Evolutionary conservation across 2,113 vertebrate genomes (phyloP), one percentile per base, ranked within the genome.

Genomic region (Uria lomvia): DNA sequence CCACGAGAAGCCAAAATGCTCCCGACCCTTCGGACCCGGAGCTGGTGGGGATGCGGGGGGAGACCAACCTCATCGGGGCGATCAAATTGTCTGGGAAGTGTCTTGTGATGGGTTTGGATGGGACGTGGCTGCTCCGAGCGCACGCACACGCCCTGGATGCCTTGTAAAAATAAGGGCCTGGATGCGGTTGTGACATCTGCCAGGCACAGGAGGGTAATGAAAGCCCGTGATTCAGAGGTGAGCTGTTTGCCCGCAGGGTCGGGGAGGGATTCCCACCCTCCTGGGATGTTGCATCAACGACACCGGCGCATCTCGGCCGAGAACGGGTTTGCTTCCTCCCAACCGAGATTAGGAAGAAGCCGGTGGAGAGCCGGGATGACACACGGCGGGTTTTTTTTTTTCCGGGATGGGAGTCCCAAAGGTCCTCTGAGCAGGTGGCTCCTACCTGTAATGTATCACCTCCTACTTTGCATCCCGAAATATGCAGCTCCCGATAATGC

Each of bases 11-110:
- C 36, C 74, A 4, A 24, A 45, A 3, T 1, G 6, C 17, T 43
- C 49, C 68, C 0, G 0, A 9, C 0, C 27, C 50, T 40, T 12
- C 52, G 4, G 1, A 24, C 19, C 3, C 0, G 3, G 18, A 36
- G 40, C 22, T 5, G 11, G 16, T 15, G 71, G 60, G 27, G 5
- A 43, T 1, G 15, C 0, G 7, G 21, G 29, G 19, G 6, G 26
- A 19, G 32, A 13, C 36, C 15, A 4, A 32, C 3, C 4, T 9
- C 9, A 1, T 1, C 0, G 3, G 21, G n/a, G 8, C 5, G 4
- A 34, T 19, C 8, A 4, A 0, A 1, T 6, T 2, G 23, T 18
- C 5, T 49, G 94, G 79, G 80, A 72, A 49, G 2, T 1, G 2
- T 0, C 16, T 29, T 3, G 73, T 11, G 45, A 15, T 26, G 72